Conservation (phyloP, 2,888 invertebrate species). For the Leptopterna dolabrata region DNA sequence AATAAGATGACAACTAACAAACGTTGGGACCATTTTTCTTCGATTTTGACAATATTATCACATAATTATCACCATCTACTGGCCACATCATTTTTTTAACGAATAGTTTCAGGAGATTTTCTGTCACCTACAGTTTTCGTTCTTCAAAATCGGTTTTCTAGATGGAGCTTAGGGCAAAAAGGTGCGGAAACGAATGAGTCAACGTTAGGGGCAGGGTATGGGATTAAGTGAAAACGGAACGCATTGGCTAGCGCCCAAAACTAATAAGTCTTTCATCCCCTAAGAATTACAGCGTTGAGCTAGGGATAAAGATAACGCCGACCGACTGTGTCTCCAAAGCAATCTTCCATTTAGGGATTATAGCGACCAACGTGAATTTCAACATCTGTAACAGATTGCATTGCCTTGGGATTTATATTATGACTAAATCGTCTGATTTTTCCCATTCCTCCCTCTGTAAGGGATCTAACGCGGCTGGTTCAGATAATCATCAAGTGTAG, state of each 20-base stretch:
- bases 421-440: too few species aligned
- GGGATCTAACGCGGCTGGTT: too few species aligned
- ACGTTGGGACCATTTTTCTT: too few species aligned
- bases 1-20: too few species aligned
- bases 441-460: too few species aligned
- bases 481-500: too few species aligned
- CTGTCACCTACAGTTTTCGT: not conserved
- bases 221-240: not conserved
- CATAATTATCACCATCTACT: too few species aligned
- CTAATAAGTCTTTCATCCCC: slow-evolving; percentile 21
- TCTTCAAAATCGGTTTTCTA: not conserved
- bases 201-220: not conserved
- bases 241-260: not conserved
- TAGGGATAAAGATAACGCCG: not conserved
- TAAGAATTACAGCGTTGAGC: slow-evolving; percentile 5
- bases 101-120: not conserved
- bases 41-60: too few species aligned
- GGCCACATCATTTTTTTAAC: too few species aligned
- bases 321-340: not conserved
- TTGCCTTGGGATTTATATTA: too few species aligned
- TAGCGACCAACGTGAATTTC: not conserved
- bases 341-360: not conserved
- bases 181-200: not conserved
- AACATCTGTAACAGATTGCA: not conserved
- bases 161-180: not conserved